These are phyloP conservation scores for Craniophora ligustri DNA, from an alignment of 2,888 invertebrate species.

Conservation along the genomic window DNA sequence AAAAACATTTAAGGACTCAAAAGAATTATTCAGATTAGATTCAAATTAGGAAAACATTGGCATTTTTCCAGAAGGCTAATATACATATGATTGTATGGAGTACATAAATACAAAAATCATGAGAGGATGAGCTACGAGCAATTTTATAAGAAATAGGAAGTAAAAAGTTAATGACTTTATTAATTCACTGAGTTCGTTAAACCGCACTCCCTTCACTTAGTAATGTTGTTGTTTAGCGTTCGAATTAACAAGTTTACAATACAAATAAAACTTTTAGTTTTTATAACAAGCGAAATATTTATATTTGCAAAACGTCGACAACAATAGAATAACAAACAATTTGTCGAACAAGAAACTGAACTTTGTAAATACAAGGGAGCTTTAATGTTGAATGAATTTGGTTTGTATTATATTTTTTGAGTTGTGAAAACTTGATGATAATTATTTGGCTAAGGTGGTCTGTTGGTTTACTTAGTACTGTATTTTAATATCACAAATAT, in stretches of 20 bases:
- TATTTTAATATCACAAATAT: too few species aligned
- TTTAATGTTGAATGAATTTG: constrained; percentile 43
- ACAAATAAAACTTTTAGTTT: constrained; percentile 37
- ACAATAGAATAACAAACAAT: constrained; percentile 47
- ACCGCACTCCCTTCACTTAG: constrained; percentile 1
- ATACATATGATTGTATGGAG: constrained; percentile 40
- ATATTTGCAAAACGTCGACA: constrained; percentile 38
- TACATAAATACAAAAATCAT: constrained; percentile 34
- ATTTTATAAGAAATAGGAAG: background rate
- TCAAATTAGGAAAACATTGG: constrained; percentile 56
- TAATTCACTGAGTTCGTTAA: constrained; percentile 4
- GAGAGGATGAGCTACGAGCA: background rate
- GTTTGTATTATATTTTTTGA: constrained; percentile 27
- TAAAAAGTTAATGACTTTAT: background rate
- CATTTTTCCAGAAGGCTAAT: constrained; percentile 58
- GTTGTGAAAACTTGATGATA: constrained; percentile 20
- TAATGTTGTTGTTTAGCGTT: constrained; percentile 9
- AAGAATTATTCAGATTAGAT: constrained; percentile 43
- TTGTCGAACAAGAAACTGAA: constrained; percentile 42
- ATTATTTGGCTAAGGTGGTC: constrained; percentile 20
- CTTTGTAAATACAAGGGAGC: constrained; percentile 52
- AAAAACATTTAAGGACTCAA: constrained; percentile 24
- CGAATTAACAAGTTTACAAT: constrained; percentile 24
- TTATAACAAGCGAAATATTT: constrained; percentile 50
- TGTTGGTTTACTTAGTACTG: constrained; percentile 8